Conservation (phyloP, 2,113 vertebrate species). For the Peucedramus taeniatus region DNA sequence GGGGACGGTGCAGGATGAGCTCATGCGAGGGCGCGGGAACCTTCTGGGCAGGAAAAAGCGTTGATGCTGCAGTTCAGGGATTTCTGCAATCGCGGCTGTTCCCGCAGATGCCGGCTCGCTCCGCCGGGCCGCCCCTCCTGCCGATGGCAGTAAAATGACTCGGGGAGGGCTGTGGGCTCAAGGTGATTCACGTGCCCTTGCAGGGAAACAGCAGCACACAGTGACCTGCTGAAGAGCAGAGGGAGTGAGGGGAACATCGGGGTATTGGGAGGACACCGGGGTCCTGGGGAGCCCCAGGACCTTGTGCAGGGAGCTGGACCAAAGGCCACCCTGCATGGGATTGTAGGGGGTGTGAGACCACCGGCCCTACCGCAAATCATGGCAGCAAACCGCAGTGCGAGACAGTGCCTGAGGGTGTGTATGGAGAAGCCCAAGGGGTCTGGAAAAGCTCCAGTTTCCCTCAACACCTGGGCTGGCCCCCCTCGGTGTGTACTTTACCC, state of each 20-base stretch:
- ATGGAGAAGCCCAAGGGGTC: too few relatives aligned
- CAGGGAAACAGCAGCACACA: neutral
- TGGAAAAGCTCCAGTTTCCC: neutral
- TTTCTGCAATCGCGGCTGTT: neutral
- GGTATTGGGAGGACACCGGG: neutral
- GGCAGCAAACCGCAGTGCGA: neutral
- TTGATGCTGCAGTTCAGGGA: neutral
- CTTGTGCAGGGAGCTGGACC: neutral
- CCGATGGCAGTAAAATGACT: neutral
- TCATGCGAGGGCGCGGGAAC: neutral
- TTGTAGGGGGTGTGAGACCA: neutral
- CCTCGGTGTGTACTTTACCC: neutral
- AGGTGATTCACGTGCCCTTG: neutral
- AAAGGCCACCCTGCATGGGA: neutral
- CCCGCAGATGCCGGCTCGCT: neutral
- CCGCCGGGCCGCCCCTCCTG: neutral
- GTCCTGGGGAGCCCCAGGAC: neutral
- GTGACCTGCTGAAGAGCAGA: neutral
- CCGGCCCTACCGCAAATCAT: fast-evolving
- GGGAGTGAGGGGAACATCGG: fast-evolving
- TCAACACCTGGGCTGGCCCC: neutral
- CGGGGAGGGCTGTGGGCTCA: neutral
- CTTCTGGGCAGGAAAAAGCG: neutral
- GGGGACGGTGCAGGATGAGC: constrained; percentile 13
- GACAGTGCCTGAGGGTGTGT: fast-evolving